Conservation (phyloP, 2,113 vertebrate genomes). For the Salvelinus fontinalis region DNA sequence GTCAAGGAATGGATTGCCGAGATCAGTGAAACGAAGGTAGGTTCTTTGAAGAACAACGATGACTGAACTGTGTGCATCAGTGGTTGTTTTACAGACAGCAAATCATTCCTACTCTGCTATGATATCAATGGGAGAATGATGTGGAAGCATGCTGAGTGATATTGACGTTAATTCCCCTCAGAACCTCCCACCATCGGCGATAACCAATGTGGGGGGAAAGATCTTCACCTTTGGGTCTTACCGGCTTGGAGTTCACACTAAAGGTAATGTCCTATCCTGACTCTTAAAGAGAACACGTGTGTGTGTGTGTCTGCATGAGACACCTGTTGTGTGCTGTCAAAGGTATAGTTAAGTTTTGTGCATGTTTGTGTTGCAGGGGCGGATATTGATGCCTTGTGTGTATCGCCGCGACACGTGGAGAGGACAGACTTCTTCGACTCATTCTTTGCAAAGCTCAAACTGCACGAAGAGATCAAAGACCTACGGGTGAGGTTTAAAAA, state of each 20-base stretch:
- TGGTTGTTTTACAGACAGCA: too few relatives aligned
- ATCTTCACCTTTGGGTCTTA: conserved; percentile 98
- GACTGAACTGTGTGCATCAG: background rate
- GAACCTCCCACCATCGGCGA: conserved; percentile 86
- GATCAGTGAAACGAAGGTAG: conserved; percentile 92
- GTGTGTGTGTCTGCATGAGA: background rate
- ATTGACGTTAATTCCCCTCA: conserved; percentile 43
- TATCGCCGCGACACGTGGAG: conserved; percentile 93
- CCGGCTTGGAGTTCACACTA: conserved; percentile 95
- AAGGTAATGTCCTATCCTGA: conserved; percentile 79
- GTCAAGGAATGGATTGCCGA: conserved; percentile 95
- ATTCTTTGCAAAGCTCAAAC: conserved; percentile 95
- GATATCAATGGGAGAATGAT: too few relatives aligned
- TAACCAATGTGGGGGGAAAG: conserved; percentile 86
- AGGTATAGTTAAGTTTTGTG: background rate
- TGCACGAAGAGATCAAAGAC: conserved; percentile 89
- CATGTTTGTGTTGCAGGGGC: conserved; percentile 78
- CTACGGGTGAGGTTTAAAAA: conserved; percentile 79
- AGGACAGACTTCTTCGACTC: conserved; percentile 94
- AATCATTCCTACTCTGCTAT: too few relatives aligned
- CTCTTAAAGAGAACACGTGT: background rate
- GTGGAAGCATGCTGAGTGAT: background rate
- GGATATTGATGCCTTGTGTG: conserved; percentile 96
- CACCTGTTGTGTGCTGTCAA: background rate
- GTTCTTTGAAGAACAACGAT: conserved; percentile 15